Conservation (phyloP, 2,797 vertebrate species). For the Molossus alvarezi region DNA sequence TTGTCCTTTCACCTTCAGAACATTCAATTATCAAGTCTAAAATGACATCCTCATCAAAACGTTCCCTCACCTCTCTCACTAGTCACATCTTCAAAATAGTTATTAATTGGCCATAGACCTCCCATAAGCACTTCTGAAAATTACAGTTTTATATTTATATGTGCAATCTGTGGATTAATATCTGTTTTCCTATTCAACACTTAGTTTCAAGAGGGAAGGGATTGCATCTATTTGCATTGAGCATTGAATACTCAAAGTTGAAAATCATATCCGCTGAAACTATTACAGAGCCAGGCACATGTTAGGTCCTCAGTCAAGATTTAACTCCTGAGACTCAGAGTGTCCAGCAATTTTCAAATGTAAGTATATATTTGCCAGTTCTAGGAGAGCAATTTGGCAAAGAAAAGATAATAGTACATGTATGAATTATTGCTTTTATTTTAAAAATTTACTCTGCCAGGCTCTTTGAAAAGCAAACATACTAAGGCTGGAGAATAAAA, state of each 20-base stretch:
- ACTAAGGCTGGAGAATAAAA: neutral
- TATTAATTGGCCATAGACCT: neutral
- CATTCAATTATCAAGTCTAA: neutral
- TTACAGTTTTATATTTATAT: conserved; percentile 16
- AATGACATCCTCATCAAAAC: neutral
- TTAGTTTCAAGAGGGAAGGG: neutral
- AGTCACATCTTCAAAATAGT: neutral
- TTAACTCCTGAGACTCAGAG: neutral
- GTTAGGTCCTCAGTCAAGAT: neutral
- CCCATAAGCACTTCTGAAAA: neutral
- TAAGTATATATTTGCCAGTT: neutral
- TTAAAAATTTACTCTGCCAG: neutral
- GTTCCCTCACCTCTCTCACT: neutral
- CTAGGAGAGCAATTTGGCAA: neutral
- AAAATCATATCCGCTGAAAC: neutral
- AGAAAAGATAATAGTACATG: neutral
- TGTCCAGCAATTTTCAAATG: neutral
- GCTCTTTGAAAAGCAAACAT: conserved; percentile 18
- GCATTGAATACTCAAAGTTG: neutral
- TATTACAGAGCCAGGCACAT: neutral
- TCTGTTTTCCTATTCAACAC: neutral
- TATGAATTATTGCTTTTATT: neutral
- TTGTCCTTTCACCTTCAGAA: neutral
- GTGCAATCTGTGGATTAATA: conserved; percentile 46
- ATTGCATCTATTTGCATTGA: conserved; percentile 19